A percentile compares a stretch with the other conserved stretches of the same genome.
Conservation (phyloP, 2,888 invertebrate genomes). For the Athetis lepigone region DNA sequence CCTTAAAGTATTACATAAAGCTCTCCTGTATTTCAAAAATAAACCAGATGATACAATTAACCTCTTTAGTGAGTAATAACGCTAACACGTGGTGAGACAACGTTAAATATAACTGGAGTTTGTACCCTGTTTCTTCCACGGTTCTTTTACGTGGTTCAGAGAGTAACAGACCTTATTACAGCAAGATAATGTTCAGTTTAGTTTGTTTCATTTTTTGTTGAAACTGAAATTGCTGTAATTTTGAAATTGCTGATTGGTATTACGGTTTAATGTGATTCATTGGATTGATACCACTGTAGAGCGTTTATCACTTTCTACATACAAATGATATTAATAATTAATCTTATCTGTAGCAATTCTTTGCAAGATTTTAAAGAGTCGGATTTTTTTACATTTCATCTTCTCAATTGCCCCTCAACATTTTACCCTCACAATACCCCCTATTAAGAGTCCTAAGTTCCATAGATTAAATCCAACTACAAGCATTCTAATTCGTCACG, state of each 20-base stretch:
- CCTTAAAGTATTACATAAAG: neutral
- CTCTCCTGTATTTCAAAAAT: constrained; percentile 55
- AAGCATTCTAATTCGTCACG: constrained; percentile 54
- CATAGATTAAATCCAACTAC: constrained; percentile 56
- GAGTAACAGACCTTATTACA: neutral
- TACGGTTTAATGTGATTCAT: constrained; percentile 22
- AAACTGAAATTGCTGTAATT: constrained; percentile 32
- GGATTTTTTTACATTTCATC: constrained; percentile 44
- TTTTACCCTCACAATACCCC: constrained; percentile 52
- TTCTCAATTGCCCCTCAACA: constrained; percentile 54
- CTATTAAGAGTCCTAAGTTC: constrained; percentile 61
- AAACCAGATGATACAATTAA: constrained; percentile 68
- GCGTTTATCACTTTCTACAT: constrained; percentile 4
- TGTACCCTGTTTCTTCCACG: constrained; percentile 59
- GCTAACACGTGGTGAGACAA: constrained; percentile 61
- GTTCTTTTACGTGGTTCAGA: constrained; percentile 16
- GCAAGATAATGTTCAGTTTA: constrained; percentile 23
- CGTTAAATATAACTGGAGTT: constrained; percentile 74
- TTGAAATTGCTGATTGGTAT: constrained; percentile 26
- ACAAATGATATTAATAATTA: neutral
- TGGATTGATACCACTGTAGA: neutral
- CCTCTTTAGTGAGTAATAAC: constrained; percentile 68
- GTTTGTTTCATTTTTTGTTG: constrained; percentile 9
- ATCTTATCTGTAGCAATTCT: neutral
- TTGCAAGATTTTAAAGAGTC: neutral